Evolutionary conservation across 2,888 invertebrate species (phyloP).

Genomic region (Drosophila testacea): DNA sequence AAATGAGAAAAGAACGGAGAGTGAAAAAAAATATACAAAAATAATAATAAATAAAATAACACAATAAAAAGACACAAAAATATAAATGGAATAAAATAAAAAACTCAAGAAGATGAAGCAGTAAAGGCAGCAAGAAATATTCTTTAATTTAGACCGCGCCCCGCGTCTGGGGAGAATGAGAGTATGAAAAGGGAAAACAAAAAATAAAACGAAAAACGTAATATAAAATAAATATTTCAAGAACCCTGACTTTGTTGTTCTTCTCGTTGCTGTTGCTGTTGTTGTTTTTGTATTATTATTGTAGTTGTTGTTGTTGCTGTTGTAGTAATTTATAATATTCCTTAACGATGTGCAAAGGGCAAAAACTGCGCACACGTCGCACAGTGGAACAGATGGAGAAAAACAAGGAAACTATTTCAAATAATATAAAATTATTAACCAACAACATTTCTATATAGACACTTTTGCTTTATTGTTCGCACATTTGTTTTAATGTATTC

Average conservation of each 20-base stretch:
- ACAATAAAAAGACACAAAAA: slow-evolving; percentile 56
- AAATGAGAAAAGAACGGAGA: slow-evolving; percentile 12
- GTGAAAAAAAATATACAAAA: slow-evolving; percentile 31
- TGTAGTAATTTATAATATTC: slow-evolving; percentile 84
- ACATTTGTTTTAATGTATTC: neutral
- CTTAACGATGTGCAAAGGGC: slow-evolving; percentile 82
- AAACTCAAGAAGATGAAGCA: slow-evolving; percentile 48
- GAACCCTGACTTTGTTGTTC: slow-evolving; percentile 39
- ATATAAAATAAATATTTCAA: slow-evolving; percentile 81
- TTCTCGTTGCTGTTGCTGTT: slow-evolving; percentile 27
- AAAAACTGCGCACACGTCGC: slow-evolving; percentile 64
- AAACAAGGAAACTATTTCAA: neutral
- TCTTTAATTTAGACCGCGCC: slow-evolving; percentile 80
- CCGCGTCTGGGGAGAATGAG: slow-evolving; percentile 47
- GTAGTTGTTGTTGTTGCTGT: slow-evolving; percentile 60
- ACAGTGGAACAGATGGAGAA: slow-evolving; percentile 39
- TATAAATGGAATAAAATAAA: slow-evolving; percentile 56
- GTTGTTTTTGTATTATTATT: slow-evolving; percentile 33
- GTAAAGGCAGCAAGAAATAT: slow-evolving; percentile 62
- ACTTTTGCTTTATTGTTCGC: neutral
- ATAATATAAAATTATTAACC: neutral
- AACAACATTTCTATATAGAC: neutral
- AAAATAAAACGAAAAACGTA: slow-evolving; percentile 59
- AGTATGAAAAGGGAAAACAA: slow-evolving; percentile 37
- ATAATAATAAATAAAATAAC: slow-evolving; percentile 76